Percentiles rank a stretch among this genome's conserved stretches.
Conservation (phyloP, 1,140 invertebrate genomes). For the Apis florea region DNA sequence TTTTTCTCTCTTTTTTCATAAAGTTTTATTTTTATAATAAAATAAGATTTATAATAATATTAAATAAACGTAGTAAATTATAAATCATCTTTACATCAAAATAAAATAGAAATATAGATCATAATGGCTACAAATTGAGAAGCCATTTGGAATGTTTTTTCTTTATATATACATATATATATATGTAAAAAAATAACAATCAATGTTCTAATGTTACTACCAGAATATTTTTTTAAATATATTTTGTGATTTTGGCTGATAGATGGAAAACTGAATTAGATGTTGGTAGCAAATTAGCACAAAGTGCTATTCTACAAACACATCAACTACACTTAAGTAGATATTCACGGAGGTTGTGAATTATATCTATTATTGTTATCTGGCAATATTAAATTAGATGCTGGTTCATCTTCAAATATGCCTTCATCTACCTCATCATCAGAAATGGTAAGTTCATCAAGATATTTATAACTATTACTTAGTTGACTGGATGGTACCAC, state of each 20-base stretch:
- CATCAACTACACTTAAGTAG: not conserved
- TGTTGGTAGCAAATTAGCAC: conserved; percentile 23
- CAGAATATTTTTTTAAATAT: conserved; percentile 1
- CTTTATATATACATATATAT: not conserved
- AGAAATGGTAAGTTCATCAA: conserved; percentile 29
- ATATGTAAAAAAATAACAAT: not conserved
- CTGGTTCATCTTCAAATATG: conserved; percentile 45
- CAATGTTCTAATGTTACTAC: not conserved
- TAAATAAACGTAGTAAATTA: not conserved
- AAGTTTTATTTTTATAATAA: not conserved
- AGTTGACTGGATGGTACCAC: conserved; percentile 49
- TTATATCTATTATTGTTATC: conserved; percentile 32
- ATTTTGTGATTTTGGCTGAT: not conserved
- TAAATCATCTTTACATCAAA: not conserved
- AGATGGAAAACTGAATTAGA: conserved; percentile 19
- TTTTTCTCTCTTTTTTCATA: not conserved
- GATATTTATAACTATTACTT: conserved; percentile 41
- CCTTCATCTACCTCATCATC: conserved; percentile 45
- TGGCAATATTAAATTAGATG: conserved; percentile 22
- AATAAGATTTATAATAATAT: conserved; percentile 13
- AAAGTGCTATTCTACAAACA: conserved; percentile 24
- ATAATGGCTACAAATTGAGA: not conserved
- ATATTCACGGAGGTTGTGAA: conserved; percentile 47
- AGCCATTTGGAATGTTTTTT: conserved; percentile 9
- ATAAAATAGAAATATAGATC: not conserved